A percentile compares a stretch with the other conserved stretches of the same genome.
These are phyloP conservation scores for Acyrthosiphon pisum DNA, from an alignment of 1,140 invertebrate genomes.

Conservation along the genomic window DNA sequence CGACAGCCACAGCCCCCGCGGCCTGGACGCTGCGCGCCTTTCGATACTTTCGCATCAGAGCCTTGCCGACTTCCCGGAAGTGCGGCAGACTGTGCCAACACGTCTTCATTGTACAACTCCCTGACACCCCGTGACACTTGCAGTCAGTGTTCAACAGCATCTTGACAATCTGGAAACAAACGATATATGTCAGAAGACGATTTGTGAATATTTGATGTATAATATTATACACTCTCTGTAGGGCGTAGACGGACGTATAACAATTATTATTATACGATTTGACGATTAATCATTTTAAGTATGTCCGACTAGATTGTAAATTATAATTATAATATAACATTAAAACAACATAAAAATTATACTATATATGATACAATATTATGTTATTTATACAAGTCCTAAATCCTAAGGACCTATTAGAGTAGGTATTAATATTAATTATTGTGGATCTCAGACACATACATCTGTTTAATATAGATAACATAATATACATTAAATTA, in stretches of 20 bases:
- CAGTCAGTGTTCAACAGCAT: conserved; percentile 82
- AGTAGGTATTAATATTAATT: background rate
- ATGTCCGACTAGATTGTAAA: no score
- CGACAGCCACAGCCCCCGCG: background rate
- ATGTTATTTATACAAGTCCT: background rate
- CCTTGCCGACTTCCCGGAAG: conserved; percentile 83
- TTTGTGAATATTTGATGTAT: background rate
- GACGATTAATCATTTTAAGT: no score
- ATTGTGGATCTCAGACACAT: background rate
- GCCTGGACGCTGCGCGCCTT: conserved; percentile 68
- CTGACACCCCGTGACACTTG: conserved; percentile 96
- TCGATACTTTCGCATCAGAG: conserved; percentile 83
- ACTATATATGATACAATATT: no score
- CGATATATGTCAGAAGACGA: background rate
- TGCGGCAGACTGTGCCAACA: conserved; percentile 91
- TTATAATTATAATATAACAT: no score
- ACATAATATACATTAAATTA: background rate
- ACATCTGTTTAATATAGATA: background rate
- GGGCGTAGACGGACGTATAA: background rate
- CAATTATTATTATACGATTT: no score
- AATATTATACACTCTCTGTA: no score
- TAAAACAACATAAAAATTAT: no score
- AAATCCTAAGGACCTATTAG: background rate
- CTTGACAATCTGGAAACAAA: conserved; percentile 79
- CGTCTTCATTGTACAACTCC: conserved; percentile 91